A percentile compares a stretch with the other conserved stretches of the same genome.
Evolutionary conservation across 2,113 vertebrate species (phyloP).

Genomic region (Istiophorus platypterus): DNA sequence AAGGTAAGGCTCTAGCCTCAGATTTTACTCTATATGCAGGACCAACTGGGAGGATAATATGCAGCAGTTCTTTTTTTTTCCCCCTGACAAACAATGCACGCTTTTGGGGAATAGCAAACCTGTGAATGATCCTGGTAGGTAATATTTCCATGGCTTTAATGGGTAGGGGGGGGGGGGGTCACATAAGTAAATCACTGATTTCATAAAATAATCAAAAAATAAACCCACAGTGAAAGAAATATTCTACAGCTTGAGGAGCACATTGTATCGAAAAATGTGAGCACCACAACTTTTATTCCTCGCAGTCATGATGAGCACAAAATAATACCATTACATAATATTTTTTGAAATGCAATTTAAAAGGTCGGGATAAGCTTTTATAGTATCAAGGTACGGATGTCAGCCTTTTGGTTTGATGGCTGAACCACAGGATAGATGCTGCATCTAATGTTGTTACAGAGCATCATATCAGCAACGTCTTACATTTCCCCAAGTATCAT

Average conservation of each 20-base stretch:
- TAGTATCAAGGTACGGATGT: slow-evolving; percentile 13
- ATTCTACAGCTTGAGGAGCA: slow-evolving; percentile 78
- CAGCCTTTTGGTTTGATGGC: slow-evolving; percentile 22
- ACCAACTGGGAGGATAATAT: slow-evolving; percentile 44
- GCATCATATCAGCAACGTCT: slow-evolving; percentile 34
- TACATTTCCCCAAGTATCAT: slow-evolving; percentile 24
- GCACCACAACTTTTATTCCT: slow-evolving; percentile 56
- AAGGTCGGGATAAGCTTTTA: slow-evolving; percentile 37
- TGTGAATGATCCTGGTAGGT: slow-evolving; percentile 60
- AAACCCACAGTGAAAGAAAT: slow-evolving; percentile 55
- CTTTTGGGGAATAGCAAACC: slow-evolving; percentile 52
- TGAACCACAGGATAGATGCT: slow-evolving; percentile 3
- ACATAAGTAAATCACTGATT: slow-evolving; percentile 50
- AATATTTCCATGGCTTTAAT: slow-evolving; percentile 65
- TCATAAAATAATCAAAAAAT: slow-evolving; percentile 35
- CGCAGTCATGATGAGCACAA: slow-evolving; percentile 61
- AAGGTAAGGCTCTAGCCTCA: slow-evolving; percentile 67
- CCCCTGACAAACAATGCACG: slow-evolving; percentile 46
- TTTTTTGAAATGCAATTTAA: slow-evolving; percentile 48
- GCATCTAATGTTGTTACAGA: slow-evolving; percentile 26
- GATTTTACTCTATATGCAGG: slow-evolving; percentile 52
- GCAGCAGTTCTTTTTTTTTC: slow-evolving; percentile 58
- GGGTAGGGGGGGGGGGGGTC: slow-evolving; percentile 7
- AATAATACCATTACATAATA: slow-evolving; percentile 54
- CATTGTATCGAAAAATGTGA: slow-evolving; percentile 65